Evolutionary conservation across 2,113 vertebrate genomes (phyloP), one percentile per base, ranked within the genome.

Genomic region (Tenrec ecaudatus): DNA sequence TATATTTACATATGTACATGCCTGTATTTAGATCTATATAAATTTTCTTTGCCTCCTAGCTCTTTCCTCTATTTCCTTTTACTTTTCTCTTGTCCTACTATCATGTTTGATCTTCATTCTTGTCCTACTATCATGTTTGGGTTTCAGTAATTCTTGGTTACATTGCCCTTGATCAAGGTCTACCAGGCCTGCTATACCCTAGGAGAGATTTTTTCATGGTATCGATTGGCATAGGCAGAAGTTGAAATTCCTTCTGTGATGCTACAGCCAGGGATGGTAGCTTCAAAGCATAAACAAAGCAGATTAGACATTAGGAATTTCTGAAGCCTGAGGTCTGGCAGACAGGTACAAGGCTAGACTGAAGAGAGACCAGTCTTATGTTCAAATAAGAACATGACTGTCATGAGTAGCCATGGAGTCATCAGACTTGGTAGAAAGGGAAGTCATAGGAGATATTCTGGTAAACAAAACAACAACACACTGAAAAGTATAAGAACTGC

Each of bases 201-300:
- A 57, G 64, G 68, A 93, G 9, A 23, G 2, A 60, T 53, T 62
- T 82, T 81, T 78, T 17, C 8, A 10, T 31, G 25, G 47, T 20
- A 25, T 89, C 68, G 89, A 33, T 53, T 16, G 36, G 16, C 16
- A 17, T 87, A 90, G 33, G 36, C 57, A 93, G 23, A 90, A 60
- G 7, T 16, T 69, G 53, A 85, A 29, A 82, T 40, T 81, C 23
- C 23, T 73, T 73, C 29, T 91, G 19, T 80, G 68, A 88, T 69
- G 81, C 71, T 78, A 36, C 2, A 78, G 19, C 66, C 31, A 31
- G 64, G 31, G 86, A 47, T 43, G 40, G 19, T 4, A 84, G 19
- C 53, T 81, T 95, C n/a, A 11, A 23, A 78, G 62, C n/a, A 53
- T 62, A 36, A 84, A 53, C 16, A 78, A 82, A 81, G 83, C 83